phyloP scores from a whole-genome alignment of 1,140 invertebrate genomes.

The Caenorhabditis briggsae region DNA sequence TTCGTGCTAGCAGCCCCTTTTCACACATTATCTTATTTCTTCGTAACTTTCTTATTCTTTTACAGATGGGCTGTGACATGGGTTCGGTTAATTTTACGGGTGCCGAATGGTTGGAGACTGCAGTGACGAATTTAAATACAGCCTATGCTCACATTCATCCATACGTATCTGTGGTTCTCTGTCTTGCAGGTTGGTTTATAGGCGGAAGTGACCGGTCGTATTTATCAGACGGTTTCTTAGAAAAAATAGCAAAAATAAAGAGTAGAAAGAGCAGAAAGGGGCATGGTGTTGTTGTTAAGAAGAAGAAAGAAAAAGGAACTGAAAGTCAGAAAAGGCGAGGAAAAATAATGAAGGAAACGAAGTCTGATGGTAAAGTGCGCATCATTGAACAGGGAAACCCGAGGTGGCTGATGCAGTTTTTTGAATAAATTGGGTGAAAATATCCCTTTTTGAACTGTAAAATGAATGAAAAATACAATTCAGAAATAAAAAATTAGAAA shows the following conservation, averaged over 20 bases:
- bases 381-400: neutral
- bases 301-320: neutral
- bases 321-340: neutral
- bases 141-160: constrained; percentile 82
- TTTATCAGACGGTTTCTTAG: constrained; percentile 38
- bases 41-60: neutral
- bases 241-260: constrained; percentile 14
- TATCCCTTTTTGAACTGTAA: too few species aligned
- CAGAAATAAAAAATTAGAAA: too few species aligned
- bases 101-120: constrained; percentile 69
- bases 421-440: neutral
- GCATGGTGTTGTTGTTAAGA: neutral
- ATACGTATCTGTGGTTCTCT: constrained; percentile 84
- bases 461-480: too few species aligned
- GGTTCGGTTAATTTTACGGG: constrained; percentile 72
- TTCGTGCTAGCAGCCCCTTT: neutral
- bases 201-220: neutral
- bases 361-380: constrained; percentile 46
- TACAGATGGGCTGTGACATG: constrained; percentile 69
- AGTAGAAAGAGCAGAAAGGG: neutral
- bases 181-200: constrained; percentile 83
- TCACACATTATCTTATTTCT: neutral
- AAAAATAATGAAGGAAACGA: neutral
- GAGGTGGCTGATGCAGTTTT: constrained; percentile 33
- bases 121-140: constrained; percentile 68